Conservation (phyloP, 1,140 invertebrate genomes). For the Stegodyphus mimosarum region DNA sequence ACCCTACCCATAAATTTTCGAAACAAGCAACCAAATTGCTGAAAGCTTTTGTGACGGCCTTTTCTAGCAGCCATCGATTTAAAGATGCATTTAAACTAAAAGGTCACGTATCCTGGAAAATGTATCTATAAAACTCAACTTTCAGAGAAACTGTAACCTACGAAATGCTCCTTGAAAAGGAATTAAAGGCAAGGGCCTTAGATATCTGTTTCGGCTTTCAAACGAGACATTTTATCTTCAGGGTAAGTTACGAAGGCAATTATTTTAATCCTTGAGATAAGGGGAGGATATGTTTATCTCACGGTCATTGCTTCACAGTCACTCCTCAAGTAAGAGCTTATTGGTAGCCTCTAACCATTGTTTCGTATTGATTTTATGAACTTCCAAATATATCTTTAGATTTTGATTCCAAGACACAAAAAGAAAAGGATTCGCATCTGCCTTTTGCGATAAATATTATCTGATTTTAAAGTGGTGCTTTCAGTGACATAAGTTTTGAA, state of each 20-base stretch:
- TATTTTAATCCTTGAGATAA: slow-evolving; percentile 52
- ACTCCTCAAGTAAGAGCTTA: slow-evolving; percentile 3
- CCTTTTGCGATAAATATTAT: slow-evolving; percentile 45
- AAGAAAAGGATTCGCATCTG: neutral
- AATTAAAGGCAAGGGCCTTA: slow-evolving; percentile 3
- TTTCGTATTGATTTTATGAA: slow-evolving; percentile 45
- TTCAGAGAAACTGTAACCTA: slow-evolving; percentile 12
- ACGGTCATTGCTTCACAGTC: slow-evolving; percentile 26
- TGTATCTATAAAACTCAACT: too few species aligned
- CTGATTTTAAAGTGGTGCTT: slow-evolving; percentile 18
- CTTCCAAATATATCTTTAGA: slow-evolving; percentile 43
- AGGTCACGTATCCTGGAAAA: too few species aligned
- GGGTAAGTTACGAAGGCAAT: slow-evolving; percentile 46
- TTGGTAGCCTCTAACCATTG: neutral
- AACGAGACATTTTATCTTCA: slow-evolving; percentile 45
- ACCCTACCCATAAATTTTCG: too few species aligned
- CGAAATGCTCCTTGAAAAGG: slow-evolving; percentile 36
- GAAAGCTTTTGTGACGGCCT: too few species aligned
- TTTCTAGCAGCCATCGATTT: too few species aligned
- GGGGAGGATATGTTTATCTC: slow-evolving; percentile 28
- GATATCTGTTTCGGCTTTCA: slow-evolving; percentile 28
- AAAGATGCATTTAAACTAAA: too few species aligned
- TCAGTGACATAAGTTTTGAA: too few species aligned
- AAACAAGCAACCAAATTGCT: too few species aligned
- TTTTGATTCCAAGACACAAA: slow-evolving; percentile 14